Evolutionary conservation across 2,113 vertebrate genomes (phyloP), one percentile per base, ranked within the genome.

Genomic region (Callionymus lyra): DNA sequence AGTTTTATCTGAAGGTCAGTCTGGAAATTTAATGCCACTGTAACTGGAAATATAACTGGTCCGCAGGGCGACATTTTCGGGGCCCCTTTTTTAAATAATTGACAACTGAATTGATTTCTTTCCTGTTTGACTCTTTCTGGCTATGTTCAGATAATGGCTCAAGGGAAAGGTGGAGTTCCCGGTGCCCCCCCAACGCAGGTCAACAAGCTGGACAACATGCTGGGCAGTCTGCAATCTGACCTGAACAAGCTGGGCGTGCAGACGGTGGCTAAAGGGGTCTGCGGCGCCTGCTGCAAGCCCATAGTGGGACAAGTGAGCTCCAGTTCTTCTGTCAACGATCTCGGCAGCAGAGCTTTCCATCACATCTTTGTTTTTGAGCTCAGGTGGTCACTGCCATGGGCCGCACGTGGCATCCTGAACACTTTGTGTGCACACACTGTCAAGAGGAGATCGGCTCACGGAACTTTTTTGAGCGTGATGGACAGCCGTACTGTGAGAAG

Each of bases 381-480:
- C 63, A 97, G 95, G 93, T 99, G 1, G 94, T 99, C 62, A 98
- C 94, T 0, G 95, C 95, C 16, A 99, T 99, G 95, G 95, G 94
- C 40, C 91, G 90, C 63, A 95, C 94, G 0, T 99, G 95, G 95
- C 95, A 99, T 65, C 95, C 95, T 0, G 95, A 99, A 54, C 95
- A 99, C 82, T 99, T 99, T 6, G 95, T 98, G 69, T 99, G 95
- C 76, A 96, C 91, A 31, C 94, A 99, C 80, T 99, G 95, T 79
- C 94, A 97, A 68, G 93, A 97, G 58, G 95, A 99, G 83, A 99
- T 99, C 0, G 95, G 95, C 6, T 97, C 95, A 1, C 90, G 93
- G 52, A 99, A 98, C 82, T 99, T 99, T 82, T 99, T 99, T 34
- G 95, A 99, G 77, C 85, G 94, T 4, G 93, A 99, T 0, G 90